These are phyloP conservation scores for Rhinichthys osculus DNA, from an alignment of 2,797 vertebrate species.

Conservation along the genomic window DNA sequence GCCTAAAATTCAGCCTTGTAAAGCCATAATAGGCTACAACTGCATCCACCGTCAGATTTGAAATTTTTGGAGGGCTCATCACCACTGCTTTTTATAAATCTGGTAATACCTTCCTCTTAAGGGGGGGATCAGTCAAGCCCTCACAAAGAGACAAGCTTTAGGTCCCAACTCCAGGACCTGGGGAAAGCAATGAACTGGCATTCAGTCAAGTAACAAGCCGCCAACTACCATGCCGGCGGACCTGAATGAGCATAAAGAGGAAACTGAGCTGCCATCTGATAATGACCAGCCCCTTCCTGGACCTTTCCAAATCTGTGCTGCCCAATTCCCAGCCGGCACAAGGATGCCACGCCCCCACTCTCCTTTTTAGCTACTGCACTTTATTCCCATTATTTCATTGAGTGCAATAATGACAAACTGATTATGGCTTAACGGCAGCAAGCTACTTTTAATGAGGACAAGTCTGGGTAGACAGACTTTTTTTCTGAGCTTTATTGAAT, in stretches of 20 bases:
- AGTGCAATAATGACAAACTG: constrained; percentile 18
- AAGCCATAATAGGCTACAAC: neutral
- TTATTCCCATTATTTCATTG: constrained; percentile 20
- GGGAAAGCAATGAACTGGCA: neutral
- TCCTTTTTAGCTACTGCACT: neutral
- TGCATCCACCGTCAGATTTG: neutral
- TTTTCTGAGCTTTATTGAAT: constrained; percentile 5
- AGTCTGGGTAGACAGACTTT: constrained; percentile 1
- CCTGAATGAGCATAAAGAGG: neutral
- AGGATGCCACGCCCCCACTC: neutral
- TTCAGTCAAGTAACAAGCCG: neutral
- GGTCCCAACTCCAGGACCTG: neutral
- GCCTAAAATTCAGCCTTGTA: neutral
- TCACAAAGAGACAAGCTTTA: neutral
- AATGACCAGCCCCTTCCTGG: neutral
- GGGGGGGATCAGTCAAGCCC: neutral
- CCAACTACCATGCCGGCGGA: neutral
- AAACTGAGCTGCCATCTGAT: neutral
- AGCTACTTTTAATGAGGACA: constrained; percentile 26
- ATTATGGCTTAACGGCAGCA: constrained; percentile 19
- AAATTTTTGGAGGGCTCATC: neutral
- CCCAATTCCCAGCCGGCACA: constrained; percentile 2
- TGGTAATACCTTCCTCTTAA: neutral
- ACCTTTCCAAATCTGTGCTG: neutral
- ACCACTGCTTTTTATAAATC: neutral